phyloP scores from a whole-genome alignment of 2,888 invertebrate genomes.

The Cepaea hortensis region DNA sequence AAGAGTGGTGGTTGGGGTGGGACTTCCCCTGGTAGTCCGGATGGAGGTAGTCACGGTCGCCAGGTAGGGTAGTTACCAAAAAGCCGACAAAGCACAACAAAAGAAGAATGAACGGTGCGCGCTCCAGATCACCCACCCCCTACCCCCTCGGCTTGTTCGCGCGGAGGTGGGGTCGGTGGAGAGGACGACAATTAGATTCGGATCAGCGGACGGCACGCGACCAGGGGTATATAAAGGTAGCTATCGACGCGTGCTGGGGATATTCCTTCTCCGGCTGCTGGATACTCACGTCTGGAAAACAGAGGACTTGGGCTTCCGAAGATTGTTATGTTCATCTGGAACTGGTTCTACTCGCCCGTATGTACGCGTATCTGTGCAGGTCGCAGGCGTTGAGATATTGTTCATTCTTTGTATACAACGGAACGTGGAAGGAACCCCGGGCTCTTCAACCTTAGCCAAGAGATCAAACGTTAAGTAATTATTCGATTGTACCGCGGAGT shows the following conservation, averaged over 20 bases:
- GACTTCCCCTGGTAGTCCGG: neutral
- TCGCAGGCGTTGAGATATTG: too few relatives aligned
- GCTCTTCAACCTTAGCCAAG: too few relatives aligned
- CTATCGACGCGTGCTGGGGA: conserved; percentile 30
- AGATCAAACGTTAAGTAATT: too few relatives aligned
- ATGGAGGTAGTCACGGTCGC: too few relatives aligned
- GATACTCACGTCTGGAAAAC: too few relatives aligned
- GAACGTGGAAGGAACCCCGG: too few relatives aligned
- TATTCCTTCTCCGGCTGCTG: neutral
- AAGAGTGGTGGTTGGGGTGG: neutral
- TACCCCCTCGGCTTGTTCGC: neutral
- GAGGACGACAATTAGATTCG: conserved; percentile 17
- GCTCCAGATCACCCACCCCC: neutral
- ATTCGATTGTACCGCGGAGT: too few relatives aligned
- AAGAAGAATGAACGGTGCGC: neutral
- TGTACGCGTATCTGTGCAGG: too few relatives aligned
- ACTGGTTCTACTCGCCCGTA: too few relatives aligned
- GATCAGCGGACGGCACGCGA: conserved; percentile 44
- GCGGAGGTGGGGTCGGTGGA: neutral
- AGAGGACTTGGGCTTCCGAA: too few relatives aligned
- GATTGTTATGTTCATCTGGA: too few relatives aligned
- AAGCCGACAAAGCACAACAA: neutral
- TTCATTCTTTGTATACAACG: too few relatives aligned
- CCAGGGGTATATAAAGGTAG: conserved; percentile 34
- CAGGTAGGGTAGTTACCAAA: neutral